Evolutionary conservation across 2,113 vertebrate species (phyloP), one percentile per base, ranked within the genome.

Genomic region (Uria lomvia): DNA sequence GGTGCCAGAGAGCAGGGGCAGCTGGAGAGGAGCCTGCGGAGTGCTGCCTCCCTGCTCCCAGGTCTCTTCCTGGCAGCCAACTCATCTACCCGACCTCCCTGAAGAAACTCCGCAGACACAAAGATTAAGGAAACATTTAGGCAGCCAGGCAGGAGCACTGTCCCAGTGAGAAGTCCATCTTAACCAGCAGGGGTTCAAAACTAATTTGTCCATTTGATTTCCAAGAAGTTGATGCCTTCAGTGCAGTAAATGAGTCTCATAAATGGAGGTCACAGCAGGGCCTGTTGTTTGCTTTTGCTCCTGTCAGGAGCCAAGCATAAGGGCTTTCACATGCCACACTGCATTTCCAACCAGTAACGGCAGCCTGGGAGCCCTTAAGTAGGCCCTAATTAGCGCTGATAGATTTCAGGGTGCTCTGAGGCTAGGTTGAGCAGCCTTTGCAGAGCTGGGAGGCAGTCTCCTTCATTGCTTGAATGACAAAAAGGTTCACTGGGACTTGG

Each of bases 221-320:
- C 95, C 84, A 84, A 86, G 90, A 96, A 90, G 82, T 92, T 95
- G 93, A 94, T 78, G 92, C 82, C 86, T 94, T 96, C 94, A 80
- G 86, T 86, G 90, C 90, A 78, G 71, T 91, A 96, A 98, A 97
- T 84, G 96, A 96, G 91, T 92, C 96, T 94, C 18, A 7, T 96
- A 97, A 97, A 96, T 95, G 94, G 96, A 97, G 96, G 92, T 96
- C 95, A 96, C 92, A 96, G 95, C 94, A 93, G 94, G 96, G 78
- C 74, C 86, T 78, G 93, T 81, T 94, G 70, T 86, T 92, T 95
- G 95, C 59, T 95, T 93, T 95, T 95, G 72, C 92, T 97, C 58
- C 96, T 95, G 94, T 96, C 94, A 94, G 95, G 77, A 97, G 92
- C 56, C 81, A 60, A 70, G 76, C 91, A 65, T 34, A 86, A 89